Base-by-base conservation (phyloP, 2,888 invertebrate genomes). In the Scrobipalpa costella region DNA sequence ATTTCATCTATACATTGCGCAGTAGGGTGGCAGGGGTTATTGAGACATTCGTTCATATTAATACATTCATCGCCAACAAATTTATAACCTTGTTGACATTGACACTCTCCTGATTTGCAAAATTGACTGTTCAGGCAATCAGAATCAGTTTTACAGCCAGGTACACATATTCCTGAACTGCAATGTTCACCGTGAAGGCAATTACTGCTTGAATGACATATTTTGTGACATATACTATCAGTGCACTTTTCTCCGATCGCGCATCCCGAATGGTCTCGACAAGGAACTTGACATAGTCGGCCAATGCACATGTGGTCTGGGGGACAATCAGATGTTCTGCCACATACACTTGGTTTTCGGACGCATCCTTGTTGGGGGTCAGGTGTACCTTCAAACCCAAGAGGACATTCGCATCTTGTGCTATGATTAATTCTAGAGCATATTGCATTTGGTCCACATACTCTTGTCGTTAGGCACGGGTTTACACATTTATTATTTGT, bases 151-250 rank as follows among this genome's bases (percentile, higher is more conserved):
- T 95, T 94, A 78, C 98, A 98, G 7, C 98, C 98, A 2, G 95
- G 93, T 75, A 95, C 94, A 76, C 98, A 98, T 50, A 94, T 92
- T 62, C 97, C 97, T 67, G 94, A 94, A 69, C 94, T 94, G 73
- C 98, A 98, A 65, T 98, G 94, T 89, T 98, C 98, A 59, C 98
- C 98, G 1, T 96, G 95, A 73, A 97, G 91, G 75, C 98, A 98
- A 78, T 98, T 98, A 76, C 96, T 96, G 79, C 97, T 97, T 9
- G 96, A 95, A 78, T 97, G 97, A 80, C 98, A 98, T 40, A 97
- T 94, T 90, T 97, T 97, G 19, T 95, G 93, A 75, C 97, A 98
- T 68, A 95, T 93, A 69, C 93, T 95, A 72, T 95, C 94, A 66
- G 93, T 93, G 76, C 98, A 98, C 66, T 95, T 93, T 86, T 98